Percentiles rank a stretch among this genome's conserved stretches.
phyloP scores from a whole-genome alignment of 1,140 invertebrate species.

The Eumaeus atala region DNA sequence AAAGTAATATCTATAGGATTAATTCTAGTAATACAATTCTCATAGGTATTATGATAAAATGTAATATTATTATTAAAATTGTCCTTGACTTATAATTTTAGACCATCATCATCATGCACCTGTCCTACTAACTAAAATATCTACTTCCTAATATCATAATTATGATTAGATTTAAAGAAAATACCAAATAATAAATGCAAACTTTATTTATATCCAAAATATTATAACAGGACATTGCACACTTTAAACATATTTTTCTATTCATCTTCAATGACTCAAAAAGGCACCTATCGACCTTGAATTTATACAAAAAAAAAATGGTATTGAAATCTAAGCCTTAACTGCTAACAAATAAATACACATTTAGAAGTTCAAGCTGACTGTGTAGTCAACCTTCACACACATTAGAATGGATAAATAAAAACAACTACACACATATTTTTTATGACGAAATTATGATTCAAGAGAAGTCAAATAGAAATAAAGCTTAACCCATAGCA shows the following conservation, averaged over 20 bases:
- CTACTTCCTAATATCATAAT: too few relatives aligned
- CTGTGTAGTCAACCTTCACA: conserved; percentile 42
- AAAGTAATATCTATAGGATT: too few relatives aligned
- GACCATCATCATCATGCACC: too few relatives aligned
- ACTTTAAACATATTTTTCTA: conserved; percentile 5
- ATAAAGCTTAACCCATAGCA: too few relatives aligned
- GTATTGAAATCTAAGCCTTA: conserved; percentile 38
- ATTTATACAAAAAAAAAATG: conserved; percentile 31
- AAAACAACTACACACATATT: conserved; percentile 4
- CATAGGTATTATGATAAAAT: too few relatives aligned
- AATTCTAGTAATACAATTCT: too few relatives aligned
- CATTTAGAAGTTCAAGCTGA: conserved; percentile 50
- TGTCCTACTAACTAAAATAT: too few relatives aligned
- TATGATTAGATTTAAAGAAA: background rate
- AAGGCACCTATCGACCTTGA: conserved; percentile 39
- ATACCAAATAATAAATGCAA: background rate
- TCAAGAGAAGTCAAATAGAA: background rate
- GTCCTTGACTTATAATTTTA: too few relatives aligned
- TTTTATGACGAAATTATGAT: background rate
- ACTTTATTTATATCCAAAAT: background rate
- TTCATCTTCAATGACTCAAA: conserved; percentile 25
- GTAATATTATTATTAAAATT: too few relatives aligned
- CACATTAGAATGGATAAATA: conserved; percentile 25
- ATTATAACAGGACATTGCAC: conserved; percentile 4
- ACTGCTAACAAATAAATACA: conserved; percentile 24